Percentiles rank a stretch among this genome's conserved stretches.
Conservation (phyloP, 1,140 invertebrate species). For the Colletes latitarsis region DNA sequence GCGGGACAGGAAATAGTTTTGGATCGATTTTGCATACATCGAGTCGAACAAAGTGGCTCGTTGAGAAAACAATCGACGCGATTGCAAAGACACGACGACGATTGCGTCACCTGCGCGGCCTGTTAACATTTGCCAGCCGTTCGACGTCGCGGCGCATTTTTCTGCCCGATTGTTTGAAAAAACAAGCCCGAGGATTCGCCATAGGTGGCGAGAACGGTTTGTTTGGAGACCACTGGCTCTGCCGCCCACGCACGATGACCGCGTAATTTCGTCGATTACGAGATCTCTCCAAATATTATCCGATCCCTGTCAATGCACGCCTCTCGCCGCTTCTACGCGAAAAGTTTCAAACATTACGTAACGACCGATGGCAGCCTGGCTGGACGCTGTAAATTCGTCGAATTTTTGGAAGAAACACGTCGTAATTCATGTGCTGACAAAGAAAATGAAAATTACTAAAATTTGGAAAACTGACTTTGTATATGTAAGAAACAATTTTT, state of each 20-base stretch:
- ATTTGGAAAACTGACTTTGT: no score
- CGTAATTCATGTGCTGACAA: no score
- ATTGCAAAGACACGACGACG: conserved; percentile 22
- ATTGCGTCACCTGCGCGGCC: conserved; percentile 39
- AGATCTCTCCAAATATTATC: conserved; percentile 49
- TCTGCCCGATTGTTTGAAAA: conserved; percentile 57
- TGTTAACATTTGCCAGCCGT: conserved; percentile 52
- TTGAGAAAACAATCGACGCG: conserved; percentile 31
- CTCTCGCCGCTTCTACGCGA: conserved; percentile 1
- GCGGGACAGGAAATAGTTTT: not conserved
- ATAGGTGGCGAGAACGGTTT: conserved; percentile 60
- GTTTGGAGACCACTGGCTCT: conserved; percentile 52
- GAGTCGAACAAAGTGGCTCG: not conserved
- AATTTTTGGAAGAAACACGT: no score
- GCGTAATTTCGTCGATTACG: conserved; percentile 62
- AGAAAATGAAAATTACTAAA: no score
- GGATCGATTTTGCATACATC: not conserved
- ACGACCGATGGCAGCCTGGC: not conserved
- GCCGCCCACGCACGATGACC: conserved; percentile 53
- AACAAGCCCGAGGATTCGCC: conserved; percentile 59
- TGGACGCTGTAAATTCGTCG: no score
- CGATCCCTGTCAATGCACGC: conserved; percentile 38
- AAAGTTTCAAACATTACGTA: conserved; percentile 38
- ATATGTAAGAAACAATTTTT: no score
- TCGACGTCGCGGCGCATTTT: not conserved